Evolutionary conservation across 2,797 vertebrate genomes (phyloP), one percentile per base, ranked within the genome.

Genomic region (Macropus fuliginosus): DNA sequence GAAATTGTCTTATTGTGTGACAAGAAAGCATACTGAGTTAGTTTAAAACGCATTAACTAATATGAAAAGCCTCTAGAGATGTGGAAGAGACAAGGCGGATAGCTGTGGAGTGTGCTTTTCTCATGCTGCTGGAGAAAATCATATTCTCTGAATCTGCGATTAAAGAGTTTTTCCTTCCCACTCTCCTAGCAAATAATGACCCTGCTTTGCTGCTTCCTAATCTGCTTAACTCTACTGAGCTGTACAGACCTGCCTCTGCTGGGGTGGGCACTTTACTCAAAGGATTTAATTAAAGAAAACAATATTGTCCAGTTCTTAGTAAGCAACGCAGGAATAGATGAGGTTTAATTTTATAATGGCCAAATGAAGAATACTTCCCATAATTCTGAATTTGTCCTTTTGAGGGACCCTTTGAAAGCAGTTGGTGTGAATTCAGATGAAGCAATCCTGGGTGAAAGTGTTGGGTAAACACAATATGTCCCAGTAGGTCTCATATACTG

Each of bases 11-110:
- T 98, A 95, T 96, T 98, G 81, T 94, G 95, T 93, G 92, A 62
- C 91, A 96, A 74, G 92, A 96, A 98, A 98, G 93, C 93, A 94
- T 97, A 96, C 93, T 98, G 98, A 98, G 97, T 98, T 96, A 95
- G 34, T 96, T 96, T 97, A 97, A 97, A 98, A 97, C 93, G 34
- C 91, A 98, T 97, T 95, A 95, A 95, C 96, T 97, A 94, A 97
- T 97, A 98, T 96, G 91, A 96, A 97, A 97, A 98, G 57, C 21
- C 0, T 94, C 95, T 81, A 97, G 94, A 59, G 96, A 95, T 89
- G 56, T 92, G 89, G 91, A 95, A 81, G 96, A 96, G 93, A 94
- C 94, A 95, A 95, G 96, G 97, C 92, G 93, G 81, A 97, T 91
- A 91, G 97, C 56, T 97, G 18, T 97, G 96, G 89, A 92, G 16